These are phyloP conservation scores for Cosmia trapezina DNA, from an alignment of 2,888 invertebrate species.

Conservation along the genomic window DNA sequence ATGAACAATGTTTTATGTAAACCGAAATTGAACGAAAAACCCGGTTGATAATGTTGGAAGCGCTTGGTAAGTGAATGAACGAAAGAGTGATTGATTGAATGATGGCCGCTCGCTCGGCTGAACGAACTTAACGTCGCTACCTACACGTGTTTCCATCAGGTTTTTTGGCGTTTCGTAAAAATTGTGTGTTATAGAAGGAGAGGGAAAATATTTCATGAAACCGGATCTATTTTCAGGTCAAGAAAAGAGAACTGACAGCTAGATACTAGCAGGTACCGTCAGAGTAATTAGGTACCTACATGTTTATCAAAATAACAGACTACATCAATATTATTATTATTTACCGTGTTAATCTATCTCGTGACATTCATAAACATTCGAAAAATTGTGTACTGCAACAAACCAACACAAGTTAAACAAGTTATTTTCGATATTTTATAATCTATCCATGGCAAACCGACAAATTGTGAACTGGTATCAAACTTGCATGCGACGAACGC, in stretches of 20 bases:
- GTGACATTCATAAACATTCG: no score
- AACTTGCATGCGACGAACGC: no score
- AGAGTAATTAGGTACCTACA: neutral
- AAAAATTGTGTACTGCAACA: no score
- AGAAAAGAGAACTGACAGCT: neutral
- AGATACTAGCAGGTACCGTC: neutral
- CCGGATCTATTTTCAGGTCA: neutral
- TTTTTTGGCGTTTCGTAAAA: conserved; percentile 19
- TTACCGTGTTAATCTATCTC: no score
- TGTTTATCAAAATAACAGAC: neutral
- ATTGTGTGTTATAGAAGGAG: neutral
- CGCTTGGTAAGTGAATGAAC: conserved; percentile 55
- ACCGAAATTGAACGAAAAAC: conserved; percentile 36
- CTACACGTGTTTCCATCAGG: conserved; percentile 18
- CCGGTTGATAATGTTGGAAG: conserved; percentile 30
- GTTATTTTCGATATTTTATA: no score
- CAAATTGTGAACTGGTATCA: no score
- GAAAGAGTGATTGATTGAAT: conserved; percentile 59
- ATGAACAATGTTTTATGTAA: conserved; percentile 21
- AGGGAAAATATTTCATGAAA: neutral
- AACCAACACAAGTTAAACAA: no score
- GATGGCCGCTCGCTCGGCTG: conserved; percentile 48
- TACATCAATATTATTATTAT: no score
- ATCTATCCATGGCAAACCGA: no score
- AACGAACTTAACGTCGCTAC: conserved; percentile 40